Conservation (phyloP, 2,888 invertebrate species). For the Xanthorhoe spadicearia region DNA sequence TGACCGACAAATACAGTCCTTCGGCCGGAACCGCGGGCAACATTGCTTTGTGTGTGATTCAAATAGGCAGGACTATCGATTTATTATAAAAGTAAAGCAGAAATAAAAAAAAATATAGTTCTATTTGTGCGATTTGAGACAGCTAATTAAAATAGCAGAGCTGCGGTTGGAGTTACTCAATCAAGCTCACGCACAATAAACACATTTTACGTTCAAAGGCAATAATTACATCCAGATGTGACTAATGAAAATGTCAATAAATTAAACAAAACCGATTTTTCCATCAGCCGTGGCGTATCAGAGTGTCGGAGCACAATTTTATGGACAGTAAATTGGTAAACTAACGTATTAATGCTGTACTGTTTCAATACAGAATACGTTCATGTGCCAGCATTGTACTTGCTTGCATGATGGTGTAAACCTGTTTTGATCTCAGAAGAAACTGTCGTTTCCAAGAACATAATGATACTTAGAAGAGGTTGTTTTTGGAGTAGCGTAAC, state of each 20-base stretch:
- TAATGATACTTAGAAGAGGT: constrained; percentile 18
- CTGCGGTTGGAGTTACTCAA: constrained; percentile 27
- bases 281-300: constrained; percentile 15
- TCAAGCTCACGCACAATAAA: constrained; percentile 33
- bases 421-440: constrained; percentile 14
- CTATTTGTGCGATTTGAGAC: constrained; percentile 15
- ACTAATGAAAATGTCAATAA: constrained; percentile 29
- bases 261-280: constrained; percentile 31
- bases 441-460: constrained; percentile 19
- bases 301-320: constrained; percentile 15
- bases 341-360: constrained; percentile 21
- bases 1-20: constrained; percentile 19
- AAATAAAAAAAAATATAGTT: constrained; percentile 17
- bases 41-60: constrained; percentile 13
- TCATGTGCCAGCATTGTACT: constrained; percentile 10
- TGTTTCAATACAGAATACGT: constrained; percentile 9
- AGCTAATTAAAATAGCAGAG: constrained; percentile 23
- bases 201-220: constrained; percentile 31
- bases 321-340: constrained; percentile 28
- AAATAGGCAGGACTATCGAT: constrained; percentile 19
- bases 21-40: constrained; percentile 4
- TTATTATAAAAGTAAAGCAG: constrained; percentile 12
- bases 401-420: constrained; percentile 2
- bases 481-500: constrained; percentile 21
- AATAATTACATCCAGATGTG: constrained; percentile 38